Percentiles rank a stretch among this genome's conserved stretches.
Evolutionary conservation across 2,797 vertebrate genomes (phyloP).

Genomic region (Oreortyx pictus): DNA sequence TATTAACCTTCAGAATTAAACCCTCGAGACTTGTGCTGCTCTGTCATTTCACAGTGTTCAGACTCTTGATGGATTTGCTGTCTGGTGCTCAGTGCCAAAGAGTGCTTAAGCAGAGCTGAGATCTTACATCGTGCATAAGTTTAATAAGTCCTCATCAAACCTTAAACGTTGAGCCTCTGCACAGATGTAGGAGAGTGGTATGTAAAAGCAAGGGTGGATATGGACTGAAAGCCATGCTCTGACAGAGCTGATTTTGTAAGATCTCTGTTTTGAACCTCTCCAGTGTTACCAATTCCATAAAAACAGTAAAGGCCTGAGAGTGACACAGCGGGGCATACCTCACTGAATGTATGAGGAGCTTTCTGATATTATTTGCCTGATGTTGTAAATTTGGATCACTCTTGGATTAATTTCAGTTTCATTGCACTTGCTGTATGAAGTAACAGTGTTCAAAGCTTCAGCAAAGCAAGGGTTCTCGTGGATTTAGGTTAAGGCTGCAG

Average conservation of each 20-base stretch:
- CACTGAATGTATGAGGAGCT: not conserved
- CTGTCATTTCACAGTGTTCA: not conserved
- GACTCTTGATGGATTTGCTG: not conserved
- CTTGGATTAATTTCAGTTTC: not conserved
- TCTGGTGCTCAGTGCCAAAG: not conserved
- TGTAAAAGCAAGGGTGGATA: not conserved
- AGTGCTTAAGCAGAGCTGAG: not conserved
- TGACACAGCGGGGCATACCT: not conserved
- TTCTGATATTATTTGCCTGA: not conserved
- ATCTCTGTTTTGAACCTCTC: not conserved
- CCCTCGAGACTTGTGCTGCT: not conserved
- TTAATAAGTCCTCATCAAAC: not conserved
- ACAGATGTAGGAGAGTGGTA: not conserved
- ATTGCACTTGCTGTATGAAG: not conserved
- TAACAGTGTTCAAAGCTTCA: not conserved
- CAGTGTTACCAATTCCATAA: not conserved
- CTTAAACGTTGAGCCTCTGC: not conserved
- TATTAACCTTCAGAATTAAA: not conserved
- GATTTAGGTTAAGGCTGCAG: not conserved
- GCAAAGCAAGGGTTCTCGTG: not conserved
- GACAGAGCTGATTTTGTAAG: not conserved
- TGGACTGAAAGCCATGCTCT: not conserved
- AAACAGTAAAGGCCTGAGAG: not conserved
- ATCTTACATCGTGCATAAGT: not conserved
- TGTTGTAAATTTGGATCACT: not conserved